Evolutionary conservation across 1,140 invertebrate genomes (phyloP), one percentile per base, ranked within the genome.

Genomic region (Drosophila bipectinata): DNA sequence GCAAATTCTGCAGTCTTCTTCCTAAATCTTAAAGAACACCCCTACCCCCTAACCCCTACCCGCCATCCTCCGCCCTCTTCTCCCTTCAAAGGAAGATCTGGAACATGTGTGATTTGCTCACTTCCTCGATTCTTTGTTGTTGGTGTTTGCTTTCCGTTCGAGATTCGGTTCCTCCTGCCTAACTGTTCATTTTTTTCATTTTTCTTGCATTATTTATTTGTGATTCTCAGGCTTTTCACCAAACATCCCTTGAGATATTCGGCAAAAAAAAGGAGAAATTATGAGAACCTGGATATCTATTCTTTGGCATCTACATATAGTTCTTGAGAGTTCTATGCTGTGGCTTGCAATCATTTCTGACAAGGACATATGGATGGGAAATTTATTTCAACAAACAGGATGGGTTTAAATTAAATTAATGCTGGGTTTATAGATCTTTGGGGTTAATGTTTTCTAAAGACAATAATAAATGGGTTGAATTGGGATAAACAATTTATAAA

Each of bases 111-210:
- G 56, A 61, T 61, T 21, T 18, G 56, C 48, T 55, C 53, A 55
- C 64, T 71, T 77, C 73, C 74, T 63, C 60, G 47, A 34, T 41
- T 30, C 44, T 18, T 44, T 53, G 24, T 26, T 61, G 41, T 32
- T 15, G 72, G 59, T 57, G 44, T 79, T 72, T 66, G 60, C 61
- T 59, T 56, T 57, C 48, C 41, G 34, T 32, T 26, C 39, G 41
- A 24, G 59, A 18, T 49, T 62, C 28, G 14, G 21, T 53, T 72
- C 15, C 63, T 49, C 30, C 18, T 21, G 54, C 21, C 54, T 78
- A 78, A 78, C 74, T 72, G 75, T 72, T 78, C 60, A 74, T 74
- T 74, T 64, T 39, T 44, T 44, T 44, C 12, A 12, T 37, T 37
- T n/a, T 37, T 4, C 10, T 37, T 1, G 10, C 4, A 12, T 37